Evolutionary conservation across 2,113 vertebrate species (phyloP).

Genomic region (Platanista minor): DNA sequence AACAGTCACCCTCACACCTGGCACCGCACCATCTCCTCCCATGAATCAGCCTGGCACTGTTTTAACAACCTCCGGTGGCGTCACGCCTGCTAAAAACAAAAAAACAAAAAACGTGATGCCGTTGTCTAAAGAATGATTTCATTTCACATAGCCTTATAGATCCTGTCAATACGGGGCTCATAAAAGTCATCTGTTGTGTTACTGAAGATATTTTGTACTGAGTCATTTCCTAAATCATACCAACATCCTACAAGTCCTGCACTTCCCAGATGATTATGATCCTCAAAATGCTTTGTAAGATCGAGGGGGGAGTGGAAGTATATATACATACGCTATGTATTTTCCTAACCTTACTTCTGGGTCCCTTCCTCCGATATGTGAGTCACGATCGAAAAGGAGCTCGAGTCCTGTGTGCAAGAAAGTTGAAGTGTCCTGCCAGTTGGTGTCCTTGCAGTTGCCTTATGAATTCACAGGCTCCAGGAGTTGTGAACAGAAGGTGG

Average conservation of each 20-base stretch:
- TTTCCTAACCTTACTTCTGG: constrained; percentile 6
- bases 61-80: neutral
- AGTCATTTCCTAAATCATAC: neutral
- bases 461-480: neutral
- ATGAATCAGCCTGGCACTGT: neutral
- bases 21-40: accelerated
- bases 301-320: neutral
- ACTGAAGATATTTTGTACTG: neutral
- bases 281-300: neutral
- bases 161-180: neutral
- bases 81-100: neutral
- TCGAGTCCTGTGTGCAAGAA: neutral
- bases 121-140: neutral
- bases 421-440: neutral
- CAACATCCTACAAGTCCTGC: neutral
- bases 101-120: neutral
- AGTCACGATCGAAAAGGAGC: neutral
- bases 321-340: neutral
- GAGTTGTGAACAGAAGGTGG: neutral
- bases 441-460: neutral
- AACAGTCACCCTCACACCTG: neutral
- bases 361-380: neutral
- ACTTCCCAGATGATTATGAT: neutral
- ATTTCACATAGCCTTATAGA: constrained; percentile 24
- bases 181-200: neutral